Evolutionary conservation across 92 coral and sea anemone genomes (phyloP).

Genomic region (Porites evermanni): DNA sequence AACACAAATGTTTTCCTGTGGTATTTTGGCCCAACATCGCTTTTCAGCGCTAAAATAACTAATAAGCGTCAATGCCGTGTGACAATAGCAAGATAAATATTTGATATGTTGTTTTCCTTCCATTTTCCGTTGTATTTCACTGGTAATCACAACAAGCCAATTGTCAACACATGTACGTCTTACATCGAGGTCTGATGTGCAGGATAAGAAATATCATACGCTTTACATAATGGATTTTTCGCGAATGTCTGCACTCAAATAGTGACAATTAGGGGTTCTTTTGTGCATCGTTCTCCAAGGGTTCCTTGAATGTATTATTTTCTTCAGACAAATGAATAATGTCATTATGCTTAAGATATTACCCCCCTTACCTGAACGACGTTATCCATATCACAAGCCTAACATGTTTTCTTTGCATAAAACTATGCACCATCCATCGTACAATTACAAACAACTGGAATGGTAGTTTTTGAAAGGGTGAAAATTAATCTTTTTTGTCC

Average conservation of each 20-base stretch:
- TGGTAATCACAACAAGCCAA: background rate
- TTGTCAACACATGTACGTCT: background rate
- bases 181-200: too few relatives aligned
- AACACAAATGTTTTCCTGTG: background rate
- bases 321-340: background rate
- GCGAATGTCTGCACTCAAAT: background rate
- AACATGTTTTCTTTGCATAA: background rate
- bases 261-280: background rate
- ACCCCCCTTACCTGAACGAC: background rate
- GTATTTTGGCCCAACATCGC: background rate
- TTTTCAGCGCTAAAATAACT: background rate
- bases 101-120: slow-evolving; percentile 18
- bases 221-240: background rate
- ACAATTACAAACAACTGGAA: too few relatives aligned
- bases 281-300: background rate
- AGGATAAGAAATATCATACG: too few relatives aligned
- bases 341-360: background rate
- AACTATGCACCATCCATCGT: too few relatives aligned
- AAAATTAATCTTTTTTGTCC: too few relatives aligned
- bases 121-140: background rate
- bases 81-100: slow-evolving; percentile 8
- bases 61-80: slow-evolving; percentile 3
- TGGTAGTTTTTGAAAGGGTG: too few relatives aligned
- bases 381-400: background rate
- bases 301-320: background rate